These are phyloP conservation scores for Amazona vittata DNA, from an alignment of 2,113 vertebrate genomes.

Conservation along the genomic window DNA sequence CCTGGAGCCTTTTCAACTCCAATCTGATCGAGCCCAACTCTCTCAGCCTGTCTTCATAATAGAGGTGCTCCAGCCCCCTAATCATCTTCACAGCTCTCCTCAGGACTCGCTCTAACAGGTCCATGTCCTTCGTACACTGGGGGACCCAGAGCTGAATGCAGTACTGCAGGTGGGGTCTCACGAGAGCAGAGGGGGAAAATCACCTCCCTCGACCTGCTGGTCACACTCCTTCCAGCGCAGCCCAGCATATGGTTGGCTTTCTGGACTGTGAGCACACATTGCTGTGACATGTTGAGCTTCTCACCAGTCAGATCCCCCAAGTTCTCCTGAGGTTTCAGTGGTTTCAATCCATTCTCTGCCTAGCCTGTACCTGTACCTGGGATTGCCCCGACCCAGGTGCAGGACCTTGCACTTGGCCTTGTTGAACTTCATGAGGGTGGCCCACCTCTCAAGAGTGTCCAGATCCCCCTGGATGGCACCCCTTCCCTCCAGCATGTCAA, in stretches of 20 bases:
- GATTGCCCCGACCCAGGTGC: background rate
- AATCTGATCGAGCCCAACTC: background rate
- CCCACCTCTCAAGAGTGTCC: background rate
- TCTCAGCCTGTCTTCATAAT: background rate
- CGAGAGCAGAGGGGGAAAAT: background rate
- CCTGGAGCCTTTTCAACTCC: background rate
- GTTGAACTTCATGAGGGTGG: background rate
- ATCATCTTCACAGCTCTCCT: background rate
- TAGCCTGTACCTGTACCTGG: background rate
- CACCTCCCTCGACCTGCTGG: background rate
- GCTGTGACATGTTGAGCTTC: background rate
- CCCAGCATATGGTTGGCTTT: background rate
- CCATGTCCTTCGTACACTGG: accelerated
- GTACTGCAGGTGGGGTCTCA: background rate
- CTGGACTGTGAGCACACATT: background rate
- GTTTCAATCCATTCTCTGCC: background rate
- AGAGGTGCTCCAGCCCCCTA: background rate
- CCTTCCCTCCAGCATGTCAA: background rate
- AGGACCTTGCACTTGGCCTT: background rate
- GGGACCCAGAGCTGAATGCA: background rate
- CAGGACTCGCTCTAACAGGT: background rate
- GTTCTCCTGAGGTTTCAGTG: background rate
- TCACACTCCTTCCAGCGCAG: background rate
- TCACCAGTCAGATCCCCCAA: background rate
- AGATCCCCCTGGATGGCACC: background rate